Evolutionary conservation across 1,140 invertebrate species (phyloP).

Genomic region (Tachypleus tridentatus): DNA sequence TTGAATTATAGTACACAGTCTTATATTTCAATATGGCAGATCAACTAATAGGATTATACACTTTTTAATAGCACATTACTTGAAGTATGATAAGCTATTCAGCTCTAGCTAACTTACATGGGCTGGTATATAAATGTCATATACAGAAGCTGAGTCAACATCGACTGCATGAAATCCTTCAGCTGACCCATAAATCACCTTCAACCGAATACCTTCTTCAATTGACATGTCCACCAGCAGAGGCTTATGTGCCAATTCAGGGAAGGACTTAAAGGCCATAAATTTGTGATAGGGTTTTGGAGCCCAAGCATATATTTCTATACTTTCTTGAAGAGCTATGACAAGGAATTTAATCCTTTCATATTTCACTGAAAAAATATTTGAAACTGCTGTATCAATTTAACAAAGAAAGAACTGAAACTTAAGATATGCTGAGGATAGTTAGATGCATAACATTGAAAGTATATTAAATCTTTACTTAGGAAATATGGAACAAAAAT

Average conservation of each 20-base stretch:
- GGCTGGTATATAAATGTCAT: constrained; percentile 97
- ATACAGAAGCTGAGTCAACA: constrained; percentile 90
- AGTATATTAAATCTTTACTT: too few species aligned
- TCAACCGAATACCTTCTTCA: constrained; percentile 94
- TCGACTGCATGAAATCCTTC: constrained; percentile 99
- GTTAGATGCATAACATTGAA: too few species aligned
- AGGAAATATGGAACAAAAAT: too few species aligned
- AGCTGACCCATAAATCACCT: constrained; percentile 97
- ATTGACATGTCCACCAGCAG: constrained; percentile 95
- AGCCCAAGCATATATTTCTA: constrained; percentile 99
- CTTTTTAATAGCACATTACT: too few species aligned
- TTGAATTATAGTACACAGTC: too few species aligned
- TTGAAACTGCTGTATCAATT: too few species aligned
- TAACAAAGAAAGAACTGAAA: constrained; percentile 19
- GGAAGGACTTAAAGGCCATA: constrained; percentile 96
- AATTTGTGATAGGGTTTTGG: constrained; percentile 99
- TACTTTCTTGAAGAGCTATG: constrained; percentile 94
- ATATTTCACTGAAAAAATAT: constrained; percentile 67
- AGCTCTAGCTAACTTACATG: constrained; percentile 52
- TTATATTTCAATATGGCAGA: too few species aligned
- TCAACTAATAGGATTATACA: too few species aligned
- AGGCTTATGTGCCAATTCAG: constrained; percentile 62
- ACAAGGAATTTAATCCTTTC: constrained; percentile 99
- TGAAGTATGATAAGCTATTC: too few species aligned
- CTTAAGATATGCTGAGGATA: too few species aligned